phyloP scores from a whole-genome alignment of 2,888 invertebrate species.

The Gymnocheta viridis region DNA sequence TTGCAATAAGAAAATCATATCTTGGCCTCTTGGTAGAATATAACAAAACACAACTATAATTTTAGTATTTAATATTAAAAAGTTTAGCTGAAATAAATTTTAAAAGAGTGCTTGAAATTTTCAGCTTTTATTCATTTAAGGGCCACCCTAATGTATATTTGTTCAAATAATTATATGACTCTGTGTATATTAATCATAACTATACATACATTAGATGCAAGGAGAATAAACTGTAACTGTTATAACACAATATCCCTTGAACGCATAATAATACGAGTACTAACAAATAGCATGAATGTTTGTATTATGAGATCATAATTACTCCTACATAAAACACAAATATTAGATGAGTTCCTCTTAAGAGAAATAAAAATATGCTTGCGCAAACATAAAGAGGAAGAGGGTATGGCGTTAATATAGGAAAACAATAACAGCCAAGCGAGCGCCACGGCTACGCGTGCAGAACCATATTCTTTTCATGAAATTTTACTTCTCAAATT shows the following conservation, averaged over 20 bases:
- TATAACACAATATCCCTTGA: constrained; percentile 16
- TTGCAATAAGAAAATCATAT: no score
- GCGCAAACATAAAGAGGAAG: no score
- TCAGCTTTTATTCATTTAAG: not conserved
- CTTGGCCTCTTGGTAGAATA: no score
- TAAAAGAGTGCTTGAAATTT: not conserved
- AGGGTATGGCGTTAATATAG: no score
- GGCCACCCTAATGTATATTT: not conserved
- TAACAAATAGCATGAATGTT: not conserved
- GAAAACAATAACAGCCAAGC: no score
- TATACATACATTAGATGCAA: constrained; percentile 1
- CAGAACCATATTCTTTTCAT: no score
- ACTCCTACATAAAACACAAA: not conserved
- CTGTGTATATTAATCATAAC: not conserved
- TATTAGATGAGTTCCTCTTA: not conserved
- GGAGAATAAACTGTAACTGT: constrained; percentile 33
- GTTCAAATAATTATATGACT: not conserved
- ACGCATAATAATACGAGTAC: not conserved
- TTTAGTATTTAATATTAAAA: no score
- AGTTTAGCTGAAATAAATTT: no score
- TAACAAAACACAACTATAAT: no score
- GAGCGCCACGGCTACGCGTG: no score
- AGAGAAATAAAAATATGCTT: no score
- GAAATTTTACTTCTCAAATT: no score
- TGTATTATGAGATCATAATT: not conserved